Conservation (phyloP, 2,797 vertebrate genomes). For the Hypotaenidia okinawae region DNA sequence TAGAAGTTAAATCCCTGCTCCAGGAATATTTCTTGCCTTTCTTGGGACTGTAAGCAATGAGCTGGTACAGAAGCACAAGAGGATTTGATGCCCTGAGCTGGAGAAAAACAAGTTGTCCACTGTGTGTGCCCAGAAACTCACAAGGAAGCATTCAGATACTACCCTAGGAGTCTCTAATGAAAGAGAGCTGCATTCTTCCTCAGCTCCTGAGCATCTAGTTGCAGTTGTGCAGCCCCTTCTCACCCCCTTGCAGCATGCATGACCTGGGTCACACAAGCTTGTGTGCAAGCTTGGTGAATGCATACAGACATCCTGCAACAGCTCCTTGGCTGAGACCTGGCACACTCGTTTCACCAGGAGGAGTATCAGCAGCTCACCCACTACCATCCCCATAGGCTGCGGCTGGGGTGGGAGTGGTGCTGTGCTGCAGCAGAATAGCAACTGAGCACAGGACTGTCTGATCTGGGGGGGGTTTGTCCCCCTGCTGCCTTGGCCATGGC, state of each 20-base stretch:
- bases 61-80: background rate
- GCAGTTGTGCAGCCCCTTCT: background rate
- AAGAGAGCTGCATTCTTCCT: background rate
- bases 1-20: background rate
- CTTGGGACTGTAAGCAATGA: background rate
- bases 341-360: background rate
- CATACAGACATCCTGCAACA: background rate
- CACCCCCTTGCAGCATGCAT: background rate
- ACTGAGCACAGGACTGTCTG: background rate
- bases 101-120: background rate
- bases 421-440: background rate
- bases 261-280: background rate
- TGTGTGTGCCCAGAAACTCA: background rate
- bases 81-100: background rate
- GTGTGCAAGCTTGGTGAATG: background rate
- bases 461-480: rapidly evolving
- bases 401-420: background rate
- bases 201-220: background rate
- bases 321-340: background rate
- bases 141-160: rapidly evolving
- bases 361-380: background rate
- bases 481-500: rapidly evolving
- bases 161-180: background rate
- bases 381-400: background rate
- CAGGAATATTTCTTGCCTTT: background rate